Conservation (phyloP, 2,113 vertebrate species). For the Marmota monax region DNA sequence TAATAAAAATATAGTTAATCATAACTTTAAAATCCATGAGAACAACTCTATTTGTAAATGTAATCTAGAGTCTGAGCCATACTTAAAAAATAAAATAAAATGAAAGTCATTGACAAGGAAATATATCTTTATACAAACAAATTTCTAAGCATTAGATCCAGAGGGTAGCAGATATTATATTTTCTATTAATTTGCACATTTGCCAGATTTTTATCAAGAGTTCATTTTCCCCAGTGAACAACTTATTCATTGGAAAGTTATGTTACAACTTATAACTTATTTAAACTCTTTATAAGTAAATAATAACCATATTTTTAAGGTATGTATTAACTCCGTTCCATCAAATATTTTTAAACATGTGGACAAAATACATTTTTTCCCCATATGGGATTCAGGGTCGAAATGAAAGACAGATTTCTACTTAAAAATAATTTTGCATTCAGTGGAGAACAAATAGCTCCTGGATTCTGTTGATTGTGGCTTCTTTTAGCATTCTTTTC, state of each 20-base stretch:
- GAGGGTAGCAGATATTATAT: neutral
- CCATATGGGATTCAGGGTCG: neutral
- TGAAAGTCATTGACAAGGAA: constrained; percentile 44
- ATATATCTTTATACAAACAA: constrained; percentile 34
- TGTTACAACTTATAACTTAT: neutral
- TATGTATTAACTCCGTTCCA: neutral
- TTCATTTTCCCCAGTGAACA: constrained; percentile 37
- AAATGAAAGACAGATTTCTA: constrained; percentile 53
- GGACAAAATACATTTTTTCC: constrained; percentile 40
- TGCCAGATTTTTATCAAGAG: constrained; percentile 8
- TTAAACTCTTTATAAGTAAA: constrained; percentile 17
- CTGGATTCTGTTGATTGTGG: constrained; percentile 53
- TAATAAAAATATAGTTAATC: constrained; percentile 31
- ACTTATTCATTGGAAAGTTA: neutral
- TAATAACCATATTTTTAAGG: constrained; percentile 48
- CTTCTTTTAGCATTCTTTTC: constrained; percentile 48
- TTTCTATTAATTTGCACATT: constrained; percentile 63
- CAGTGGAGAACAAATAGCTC: constrained; percentile 46
- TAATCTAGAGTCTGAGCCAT: neutral
- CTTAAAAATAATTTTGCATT: constrained; percentile 67
- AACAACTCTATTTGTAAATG: neutral
- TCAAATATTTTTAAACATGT: neutral
- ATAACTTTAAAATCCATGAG: neutral
- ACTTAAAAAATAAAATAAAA: neutral
- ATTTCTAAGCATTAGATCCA: constrained; percentile 19